Percentiles rank a stretch among this genome's conserved stretches.
Conservation (phyloP, 2,113 vertebrate genomes). For the Anolis sagrei region DNA sequence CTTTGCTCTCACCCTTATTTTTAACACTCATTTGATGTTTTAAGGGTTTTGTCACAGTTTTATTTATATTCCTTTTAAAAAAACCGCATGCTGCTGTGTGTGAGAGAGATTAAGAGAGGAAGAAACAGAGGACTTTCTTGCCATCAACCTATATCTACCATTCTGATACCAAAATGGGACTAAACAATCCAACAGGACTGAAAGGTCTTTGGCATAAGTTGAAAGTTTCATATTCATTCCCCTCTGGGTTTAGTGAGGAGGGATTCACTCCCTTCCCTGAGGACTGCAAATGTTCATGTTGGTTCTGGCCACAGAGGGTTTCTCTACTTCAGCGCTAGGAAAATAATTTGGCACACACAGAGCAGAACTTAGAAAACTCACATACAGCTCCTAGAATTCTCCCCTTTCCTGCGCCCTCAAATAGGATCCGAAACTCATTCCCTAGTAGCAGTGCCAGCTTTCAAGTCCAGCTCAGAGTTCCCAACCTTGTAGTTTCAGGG, state of each 20-base stretch:
- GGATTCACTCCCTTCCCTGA: not conserved
- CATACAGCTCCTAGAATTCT: too few relatives aligned
- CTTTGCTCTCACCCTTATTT: slow-evolving; percentile 54
- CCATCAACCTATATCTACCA: not conserved
- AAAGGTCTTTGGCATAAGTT: not conserved
- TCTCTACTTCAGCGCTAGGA: too few relatives aligned
- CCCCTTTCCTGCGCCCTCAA: too few relatives aligned
- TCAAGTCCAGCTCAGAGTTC: too few relatives aligned
- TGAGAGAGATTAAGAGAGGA: not conserved
- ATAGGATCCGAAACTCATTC: too few relatives aligned
- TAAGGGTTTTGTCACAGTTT: slow-evolving; percentile 49
- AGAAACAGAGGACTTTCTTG: not conserved
- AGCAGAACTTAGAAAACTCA: too few relatives aligned
- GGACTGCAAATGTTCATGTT: not conserved
- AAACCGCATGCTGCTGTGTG: not conserved
- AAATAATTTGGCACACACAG: too few relatives aligned
- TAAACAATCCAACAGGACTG: not conserved
- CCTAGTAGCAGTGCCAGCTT: too few relatives aligned
- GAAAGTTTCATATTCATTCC: too few relatives aligned
- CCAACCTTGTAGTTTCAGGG: too few relatives aligned
- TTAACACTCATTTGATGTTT: slow-evolving; percentile 65
- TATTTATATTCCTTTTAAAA: slow-evolving; percentile 10
- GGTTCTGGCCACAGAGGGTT: too few relatives aligned
- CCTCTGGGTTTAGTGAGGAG: not conserved
- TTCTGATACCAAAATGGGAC: not conserved